Conservation (phyloP, 2,888 invertebrate species). For the Pachliopta kotzebuea region DNA sequence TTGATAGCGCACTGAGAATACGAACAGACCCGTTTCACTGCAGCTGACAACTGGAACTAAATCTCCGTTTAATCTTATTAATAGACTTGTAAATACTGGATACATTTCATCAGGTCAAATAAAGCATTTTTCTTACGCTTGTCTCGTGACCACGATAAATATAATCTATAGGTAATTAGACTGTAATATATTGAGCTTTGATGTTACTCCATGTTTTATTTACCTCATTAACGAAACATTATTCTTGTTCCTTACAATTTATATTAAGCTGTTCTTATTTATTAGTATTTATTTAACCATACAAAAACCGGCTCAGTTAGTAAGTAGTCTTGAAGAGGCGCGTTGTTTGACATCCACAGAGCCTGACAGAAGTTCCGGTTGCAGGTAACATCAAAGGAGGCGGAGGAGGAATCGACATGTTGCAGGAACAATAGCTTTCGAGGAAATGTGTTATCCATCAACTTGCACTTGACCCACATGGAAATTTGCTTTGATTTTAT, state of each 20-base stretch:
- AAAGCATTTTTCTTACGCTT: slow-evolving; percentile 58
- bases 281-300: slow-evolving; percentile 47
- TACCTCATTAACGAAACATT: slow-evolving; percentile 67
- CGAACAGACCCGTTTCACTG: slow-evolving; percentile 31
- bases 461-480: too few species aligned
- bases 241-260: slow-evolving; percentile 66
- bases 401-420: too few species aligned
- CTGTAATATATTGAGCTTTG: slow-evolving; percentile 69
- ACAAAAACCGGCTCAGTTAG: too few species aligned
- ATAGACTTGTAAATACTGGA: slow-evolving; percentile 66
- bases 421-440: too few species aligned
- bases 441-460: too few species aligned
- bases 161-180: slow-evolving; percentile 75
- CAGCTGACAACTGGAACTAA: slow-evolving; percentile 41
- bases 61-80: slow-evolving; percentile 59
- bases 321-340: too few species aligned
- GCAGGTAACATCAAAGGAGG: too few species aligned
- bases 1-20: slow-evolving; percentile 24
- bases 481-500: too few species aligned
- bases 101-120: slow-evolving; percentile 63
- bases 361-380: neutral
- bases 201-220: slow-evolving; percentile 49
- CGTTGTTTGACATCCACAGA: too few species aligned
- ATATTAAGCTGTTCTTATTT: slow-evolving; percentile 48
- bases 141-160: slow-evolving; percentile 58